Evolutionary conservation across 2,797 vertebrate genomes (phyloP).

Genomic region (Catostomus latipinnis): DNA sequence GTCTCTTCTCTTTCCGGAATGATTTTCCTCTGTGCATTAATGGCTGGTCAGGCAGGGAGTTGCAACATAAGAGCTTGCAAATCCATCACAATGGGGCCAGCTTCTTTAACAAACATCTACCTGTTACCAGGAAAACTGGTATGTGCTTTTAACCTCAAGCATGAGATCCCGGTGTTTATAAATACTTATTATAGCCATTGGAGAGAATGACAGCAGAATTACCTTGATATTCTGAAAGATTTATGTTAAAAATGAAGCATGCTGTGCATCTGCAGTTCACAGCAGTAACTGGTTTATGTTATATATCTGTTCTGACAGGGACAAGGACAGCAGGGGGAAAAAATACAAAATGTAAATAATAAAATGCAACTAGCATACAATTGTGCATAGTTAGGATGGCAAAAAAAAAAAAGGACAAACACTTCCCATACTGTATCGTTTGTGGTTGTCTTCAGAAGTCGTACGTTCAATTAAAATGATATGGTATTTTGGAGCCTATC

Average conservation of each 20-base stretch:
- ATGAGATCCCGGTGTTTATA: not conserved
- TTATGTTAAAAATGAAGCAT: slow-evolving; percentile 1
- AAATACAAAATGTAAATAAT: too few species aligned
- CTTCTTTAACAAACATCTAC: not conserved
- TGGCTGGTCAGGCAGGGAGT: slow-evolving; percentile 7
- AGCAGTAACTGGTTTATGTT: not conserved
- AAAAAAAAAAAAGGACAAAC: too few species aligned
- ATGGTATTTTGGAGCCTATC: too few species aligned
- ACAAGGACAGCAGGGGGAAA: too few species aligned
- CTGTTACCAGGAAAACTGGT: not conserved
- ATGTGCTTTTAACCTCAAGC: not conserved
- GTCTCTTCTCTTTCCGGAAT: not conserved
- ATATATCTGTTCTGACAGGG: too few species aligned
- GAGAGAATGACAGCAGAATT: not conserved
- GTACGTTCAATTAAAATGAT: too few species aligned
- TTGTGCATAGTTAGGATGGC: too few species aligned
- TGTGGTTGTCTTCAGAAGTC: too few species aligned
- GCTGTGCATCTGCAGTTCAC: not conserved
- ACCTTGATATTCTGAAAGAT: not conserved
- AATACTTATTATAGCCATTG: not conserved
- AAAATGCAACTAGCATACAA: too few species aligned
- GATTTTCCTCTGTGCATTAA: slow-evolving; percentile 16
- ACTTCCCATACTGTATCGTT: too few species aligned
- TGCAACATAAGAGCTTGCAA: not conserved
- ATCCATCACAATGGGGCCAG: not conserved